Base-by-base conservation (phyloP, 2,797 vertebrate species). In the Glyptemys insculpta region DNA sequence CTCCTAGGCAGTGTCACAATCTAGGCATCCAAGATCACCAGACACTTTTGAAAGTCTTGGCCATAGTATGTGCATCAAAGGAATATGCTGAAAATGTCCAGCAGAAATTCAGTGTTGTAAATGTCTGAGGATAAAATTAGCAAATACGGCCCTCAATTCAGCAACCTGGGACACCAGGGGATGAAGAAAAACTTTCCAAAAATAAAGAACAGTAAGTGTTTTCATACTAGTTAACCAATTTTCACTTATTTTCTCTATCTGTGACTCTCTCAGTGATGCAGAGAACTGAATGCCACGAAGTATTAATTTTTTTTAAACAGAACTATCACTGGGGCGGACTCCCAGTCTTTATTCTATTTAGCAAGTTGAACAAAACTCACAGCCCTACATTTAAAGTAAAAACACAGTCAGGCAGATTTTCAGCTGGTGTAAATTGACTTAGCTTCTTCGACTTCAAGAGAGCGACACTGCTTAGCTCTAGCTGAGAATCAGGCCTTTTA, bases 291-390 rank as follows among this genome's bases (percentile, higher is more conserved):
- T 80, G 21, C 29, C 83, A 37, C 34, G 47, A 72, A 86, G 79
- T 44, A 44, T 31, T 50, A 15, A 11, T 5, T 88, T 19, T 72
- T 83, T 80, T 86, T 86, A 50, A 54, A 78, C 31, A 25, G 57
- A 81, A 78, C 62, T 49, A 72, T 16, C 81, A 49, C 44, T 0
- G 1, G 44, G 78, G 68, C 59, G 0, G 1, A 81, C 44, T 82
- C 47, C 65, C 29, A 79, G 79, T 50, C 59, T 49, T 83, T 54
- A 62, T 85, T 72, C 9, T 27, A 21, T 62, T 81, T 34, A 78
- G n/a, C 44, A 59, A 34, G 37, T 72, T 85, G 31, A 54, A 74
- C 31, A 31, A 74, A 57, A 59, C 82, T 94, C 47, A 44, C 5
- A 54, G 68, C 25, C 16, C 14, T 79, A 12, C 68, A 72, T 74